Evolutionary conservation across 2,888 invertebrate species (phyloP).

Genomic region (Epinotia brunnichana): DNA sequence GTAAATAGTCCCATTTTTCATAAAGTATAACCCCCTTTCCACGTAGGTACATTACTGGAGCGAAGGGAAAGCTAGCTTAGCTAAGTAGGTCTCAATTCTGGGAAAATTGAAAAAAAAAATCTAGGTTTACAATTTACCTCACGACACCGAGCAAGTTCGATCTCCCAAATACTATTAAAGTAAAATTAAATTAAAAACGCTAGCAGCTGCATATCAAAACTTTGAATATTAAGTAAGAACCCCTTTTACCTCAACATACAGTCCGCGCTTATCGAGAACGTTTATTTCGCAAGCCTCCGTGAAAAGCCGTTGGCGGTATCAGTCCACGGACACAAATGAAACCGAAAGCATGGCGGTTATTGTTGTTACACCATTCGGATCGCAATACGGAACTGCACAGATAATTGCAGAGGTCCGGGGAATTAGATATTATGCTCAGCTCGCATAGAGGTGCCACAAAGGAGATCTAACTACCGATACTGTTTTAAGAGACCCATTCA

Average conservation of each 20-base stretch:
- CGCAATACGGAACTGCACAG: slow-evolving; percentile 9
- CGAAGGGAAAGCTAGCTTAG: too few species aligned
- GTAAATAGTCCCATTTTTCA: too few species aligned
- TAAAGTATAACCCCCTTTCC: too few species aligned
- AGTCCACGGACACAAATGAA: slow-evolving; percentile 12
- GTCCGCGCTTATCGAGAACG: slow-evolving; percentile 10
- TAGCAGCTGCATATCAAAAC: neutral
- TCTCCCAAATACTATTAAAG: too few species aligned
- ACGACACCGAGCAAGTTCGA: too few species aligned
- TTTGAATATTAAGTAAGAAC: neutral
- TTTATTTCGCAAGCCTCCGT: slow-evolving; percentile 17
- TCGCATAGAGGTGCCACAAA: neutral
- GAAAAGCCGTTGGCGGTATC: slow-evolving; percentile 20
- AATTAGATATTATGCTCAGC: neutral
- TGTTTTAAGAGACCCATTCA: too few species aligned
- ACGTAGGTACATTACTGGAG: too few species aligned
- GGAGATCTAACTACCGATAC: neutral
- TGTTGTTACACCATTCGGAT: slow-evolving; percentile 28
- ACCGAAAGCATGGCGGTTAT: slow-evolving; percentile 27
- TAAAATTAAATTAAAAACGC: too few species aligned
- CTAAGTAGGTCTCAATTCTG: too few species aligned
- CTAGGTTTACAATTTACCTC: too few species aligned
- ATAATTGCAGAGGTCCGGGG: slow-evolving; percentile 23
- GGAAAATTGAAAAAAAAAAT: too few species aligned
- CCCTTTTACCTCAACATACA: neutral